A percentile compares a stretch with the other conserved stretches of the same genome.
phyloP scores from a whole-genome alignment of 2,888 invertebrate species.

The Tromatobia lineatoria region DNA sequence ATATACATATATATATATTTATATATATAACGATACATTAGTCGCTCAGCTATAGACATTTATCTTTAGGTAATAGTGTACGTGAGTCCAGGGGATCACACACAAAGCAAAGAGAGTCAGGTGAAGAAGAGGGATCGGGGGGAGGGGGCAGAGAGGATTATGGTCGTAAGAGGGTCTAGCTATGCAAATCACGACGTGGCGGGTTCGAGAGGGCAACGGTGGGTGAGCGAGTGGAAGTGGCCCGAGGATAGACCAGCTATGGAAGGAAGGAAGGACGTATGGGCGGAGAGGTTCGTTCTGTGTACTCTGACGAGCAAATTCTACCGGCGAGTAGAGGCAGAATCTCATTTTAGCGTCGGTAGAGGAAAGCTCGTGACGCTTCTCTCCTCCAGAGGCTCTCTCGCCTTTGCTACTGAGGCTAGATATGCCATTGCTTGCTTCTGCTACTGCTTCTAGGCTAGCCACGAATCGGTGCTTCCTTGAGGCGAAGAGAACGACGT shows the following conservation, averaged over 20 bases:
- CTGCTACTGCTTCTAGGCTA: slow-evolving; percentile 19
- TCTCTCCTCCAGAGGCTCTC: slow-evolving; percentile 25
- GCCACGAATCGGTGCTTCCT: slow-evolving; percentile 53
- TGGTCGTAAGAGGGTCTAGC: slow-evolving; percentile 65
- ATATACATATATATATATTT: too few species aligned
- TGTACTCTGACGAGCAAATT: slow-evolving; percentile 57
- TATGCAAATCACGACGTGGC: slow-evolving; percentile 70
- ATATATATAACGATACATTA: too few species aligned
- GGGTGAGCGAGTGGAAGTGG: slow-evolving; percentile 38
- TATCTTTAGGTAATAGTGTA: neutral
- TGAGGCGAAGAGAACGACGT: slow-evolving; percentile 32
- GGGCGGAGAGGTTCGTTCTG: slow-evolving; percentile 13
- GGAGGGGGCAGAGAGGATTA: slow-evolving; percentile 61
- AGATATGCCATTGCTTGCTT: slow-evolving; percentile 29
- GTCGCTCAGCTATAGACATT: too few species aligned
- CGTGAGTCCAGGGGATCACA: too few species aligned
- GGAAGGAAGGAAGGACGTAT: slow-evolving; percentile 43
- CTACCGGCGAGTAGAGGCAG: slow-evolving; percentile 48
- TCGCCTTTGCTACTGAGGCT: neutral
- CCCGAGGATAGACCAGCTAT: slow-evolving; percentile 7
- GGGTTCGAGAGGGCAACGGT: slow-evolving; percentile 52
- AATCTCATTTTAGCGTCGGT: slow-evolving; percentile 62
- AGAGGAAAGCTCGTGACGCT: slow-evolving; percentile 60
- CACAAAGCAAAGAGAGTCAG: neutral
- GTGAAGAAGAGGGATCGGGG: slow-evolving; percentile 10